These are phyloP conservation scores for Yponomeuta cagnagella DNA, from an alignment of 2,888 invertebrate genomes.

Conservation along the genomic window DNA sequence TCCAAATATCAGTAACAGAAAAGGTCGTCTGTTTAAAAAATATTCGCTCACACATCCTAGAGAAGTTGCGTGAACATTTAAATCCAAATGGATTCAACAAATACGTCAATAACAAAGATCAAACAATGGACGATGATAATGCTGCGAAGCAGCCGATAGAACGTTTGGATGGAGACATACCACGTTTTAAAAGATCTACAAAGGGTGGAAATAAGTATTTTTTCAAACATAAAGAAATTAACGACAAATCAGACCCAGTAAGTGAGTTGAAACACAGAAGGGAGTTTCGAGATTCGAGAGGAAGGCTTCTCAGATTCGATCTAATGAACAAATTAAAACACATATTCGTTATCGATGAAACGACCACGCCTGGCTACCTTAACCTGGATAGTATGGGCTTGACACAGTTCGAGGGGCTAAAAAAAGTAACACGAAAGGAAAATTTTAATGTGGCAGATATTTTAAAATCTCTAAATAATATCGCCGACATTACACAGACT, in stretches of 20 bases:
- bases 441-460: background rate
- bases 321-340: background rate
- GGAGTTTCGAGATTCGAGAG: no score
- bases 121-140: background rate
- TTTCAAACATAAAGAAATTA: background rate
- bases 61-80: background rate
- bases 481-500: background rate
- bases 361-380: background rate
- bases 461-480: background rate
- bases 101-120: background rate
- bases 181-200: background rate
- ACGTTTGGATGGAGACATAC: background rate
- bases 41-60: background rate
- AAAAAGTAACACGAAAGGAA: background rate
- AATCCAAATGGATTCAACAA: background rate
- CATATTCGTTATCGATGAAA: background rate
- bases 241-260: background rate
- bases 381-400: background rate
- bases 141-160: background rate
- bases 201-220: background rate
- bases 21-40: background rate
- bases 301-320: background rate
- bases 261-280: no score
- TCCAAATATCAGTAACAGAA: background rate
- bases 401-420: background rate